These are phyloP conservation scores for Peromyscus eremicus DNA, from an alignment of 2,797 vertebrate genomes.

Conservation along the genomic window DNA sequence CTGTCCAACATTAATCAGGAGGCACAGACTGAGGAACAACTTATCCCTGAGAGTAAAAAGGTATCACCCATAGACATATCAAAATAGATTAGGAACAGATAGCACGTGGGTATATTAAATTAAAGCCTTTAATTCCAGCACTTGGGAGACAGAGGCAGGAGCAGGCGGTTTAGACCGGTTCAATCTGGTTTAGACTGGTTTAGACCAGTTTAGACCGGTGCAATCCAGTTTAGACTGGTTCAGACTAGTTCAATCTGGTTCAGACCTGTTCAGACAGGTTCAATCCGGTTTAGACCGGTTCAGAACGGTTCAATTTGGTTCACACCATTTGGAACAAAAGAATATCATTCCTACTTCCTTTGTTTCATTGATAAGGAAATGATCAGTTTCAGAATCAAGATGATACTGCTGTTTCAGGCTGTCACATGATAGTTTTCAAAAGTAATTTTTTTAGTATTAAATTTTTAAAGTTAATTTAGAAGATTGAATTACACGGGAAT, in stretches of 20 bases:
- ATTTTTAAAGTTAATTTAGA: conserved; percentile 28
- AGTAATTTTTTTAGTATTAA: not conserved
- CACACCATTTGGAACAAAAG: conserved; percentile 61
- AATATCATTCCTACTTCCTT: not conserved
- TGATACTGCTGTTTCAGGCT: not conserved
- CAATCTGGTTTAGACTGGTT: too few relatives aligned
- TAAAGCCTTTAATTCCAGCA: not conserved
- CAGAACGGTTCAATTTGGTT: too few relatives aligned
- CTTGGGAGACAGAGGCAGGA: not conserved
- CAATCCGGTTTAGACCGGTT: too few relatives aligned
- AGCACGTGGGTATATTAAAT: not conserved
- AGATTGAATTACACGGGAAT: conserved; percentile 3
- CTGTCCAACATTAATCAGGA: not conserved
- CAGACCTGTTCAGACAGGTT: too few relatives aligned
- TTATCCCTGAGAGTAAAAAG: not conserved
- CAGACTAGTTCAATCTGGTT: too few relatives aligned
- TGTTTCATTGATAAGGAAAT: conserved; percentile 45
- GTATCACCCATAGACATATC: not conserved
- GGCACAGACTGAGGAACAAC: not conserved
- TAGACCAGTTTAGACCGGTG: too few relatives aligned
- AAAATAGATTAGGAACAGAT: not conserved
- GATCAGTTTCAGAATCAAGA: conserved; percentile 11
- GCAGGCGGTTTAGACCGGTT: not conserved
- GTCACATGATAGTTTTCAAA: not conserved
- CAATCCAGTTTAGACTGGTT: too few relatives aligned